phyloP scores from a whole-genome alignment of 1,140 invertebrate genomes.

The Drosophila eugracilis region DNA sequence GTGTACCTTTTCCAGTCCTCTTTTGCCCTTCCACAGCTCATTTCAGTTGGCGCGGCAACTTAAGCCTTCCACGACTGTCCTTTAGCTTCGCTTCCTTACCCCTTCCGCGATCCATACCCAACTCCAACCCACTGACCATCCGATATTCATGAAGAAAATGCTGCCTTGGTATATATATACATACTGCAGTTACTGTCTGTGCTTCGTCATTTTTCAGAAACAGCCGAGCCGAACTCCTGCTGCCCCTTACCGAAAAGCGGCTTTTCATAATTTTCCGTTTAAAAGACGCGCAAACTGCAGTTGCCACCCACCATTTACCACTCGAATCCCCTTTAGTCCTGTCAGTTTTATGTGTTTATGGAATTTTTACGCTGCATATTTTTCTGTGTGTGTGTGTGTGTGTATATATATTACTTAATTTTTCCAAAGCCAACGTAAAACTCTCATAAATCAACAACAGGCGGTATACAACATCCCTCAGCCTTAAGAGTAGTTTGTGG shows the following conservation, averaged over 20 bases:
- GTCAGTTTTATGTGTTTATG: constrained; percentile 81
- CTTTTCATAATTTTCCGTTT: constrained; percentile 77
- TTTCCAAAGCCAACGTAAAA: constrained; percentile 63
- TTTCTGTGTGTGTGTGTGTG: constrained; percentile 55
- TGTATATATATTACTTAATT: constrained; percentile 76
- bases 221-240: constrained; percentile 27
- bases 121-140: constrained; percentile 35
- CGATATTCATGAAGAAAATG: constrained; percentile 79
- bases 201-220: constrained; percentile 77
- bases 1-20: constrained; percentile 11
- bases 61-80: constrained; percentile 77
- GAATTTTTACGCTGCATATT: constrained; percentile 79
- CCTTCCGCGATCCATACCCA: constrained; percentile 2
- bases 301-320: constrained; percentile 17
- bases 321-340: constrained; percentile 40
- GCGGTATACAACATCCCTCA: constrained; percentile 31
- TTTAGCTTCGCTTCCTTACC: constrained; percentile 19
- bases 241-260: constrained; percentile 29
- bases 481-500: neutral
- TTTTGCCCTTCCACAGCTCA: constrained; percentile 42
- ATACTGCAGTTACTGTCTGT: constrained; percentile 67
- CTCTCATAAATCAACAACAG: constrained; percentile 78
- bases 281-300: constrained; percentile 75
- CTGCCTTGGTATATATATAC: constrained; percentile 37
- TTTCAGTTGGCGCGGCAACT: constrained; percentile 66